Evolutionary conservation across 2,797 vertebrate species (phyloP).

Genomic region (Pseudomugil gertrudae): DNA sequence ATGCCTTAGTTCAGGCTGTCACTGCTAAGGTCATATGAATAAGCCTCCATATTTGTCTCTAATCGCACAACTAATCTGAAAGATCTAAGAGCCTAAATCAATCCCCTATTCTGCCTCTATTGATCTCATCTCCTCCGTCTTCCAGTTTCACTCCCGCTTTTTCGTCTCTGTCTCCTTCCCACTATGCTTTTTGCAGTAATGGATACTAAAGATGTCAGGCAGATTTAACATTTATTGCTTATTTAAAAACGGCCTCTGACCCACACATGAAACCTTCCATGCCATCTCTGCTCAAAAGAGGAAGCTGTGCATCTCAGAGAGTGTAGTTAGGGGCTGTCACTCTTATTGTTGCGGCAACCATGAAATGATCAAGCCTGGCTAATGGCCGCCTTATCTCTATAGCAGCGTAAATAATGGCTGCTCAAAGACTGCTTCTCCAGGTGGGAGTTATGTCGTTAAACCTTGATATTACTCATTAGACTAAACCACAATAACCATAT

Average conservation of each 20-base stretch:
- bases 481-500: conserved; percentile 62
- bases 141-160: conserved; percentile 64
- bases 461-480: conserved; percentile 62
- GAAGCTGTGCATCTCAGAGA: conserved; percentile 38
- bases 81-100: conserved; percentile 79
- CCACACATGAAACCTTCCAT: conserved; percentile 55
- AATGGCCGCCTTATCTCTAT: conserved; percentile 75
- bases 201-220: conserved; percentile 80
- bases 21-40: conserved; percentile 77
- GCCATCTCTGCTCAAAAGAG: conserved; percentile 45
- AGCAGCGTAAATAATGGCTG: conserved; percentile 66
- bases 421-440: conserved; percentile 68
- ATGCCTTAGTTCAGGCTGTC: conserved; percentile 74
- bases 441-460: conserved; percentile 73
- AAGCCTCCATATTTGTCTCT: conserved; percentile 78
- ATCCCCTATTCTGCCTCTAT: conserved; percentile 78
- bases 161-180: conserved; percentile 52
- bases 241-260: conserved; percentile 73
- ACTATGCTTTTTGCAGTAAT: conserved; percentile 72
- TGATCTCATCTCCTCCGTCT: conserved; percentile 80
- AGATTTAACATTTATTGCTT: conserved; percentile 79
- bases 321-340: conserved; percentile 45
- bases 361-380: conserved; percentile 70
- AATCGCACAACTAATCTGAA: conserved; percentile 80
- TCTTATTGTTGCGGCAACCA: conserved; percentile 68